Conservation (phyloP, 1,140 invertebrate species). For the Temnothorax longispinosus region DNA sequence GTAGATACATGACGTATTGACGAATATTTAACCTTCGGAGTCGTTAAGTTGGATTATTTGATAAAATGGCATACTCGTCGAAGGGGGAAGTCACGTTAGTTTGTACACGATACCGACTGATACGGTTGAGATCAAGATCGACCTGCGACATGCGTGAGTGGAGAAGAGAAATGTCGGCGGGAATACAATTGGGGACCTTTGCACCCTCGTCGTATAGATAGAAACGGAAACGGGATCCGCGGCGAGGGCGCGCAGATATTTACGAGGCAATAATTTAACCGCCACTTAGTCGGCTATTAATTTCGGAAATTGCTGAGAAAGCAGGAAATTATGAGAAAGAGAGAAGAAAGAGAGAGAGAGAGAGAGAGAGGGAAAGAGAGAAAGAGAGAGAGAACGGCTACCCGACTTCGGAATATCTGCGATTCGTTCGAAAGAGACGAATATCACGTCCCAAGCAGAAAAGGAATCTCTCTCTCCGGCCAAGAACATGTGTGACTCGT, state of each 20-base stretch:
- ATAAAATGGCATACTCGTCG: neutral
- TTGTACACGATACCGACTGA: conserved; percentile 14
- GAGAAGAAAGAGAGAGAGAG: neutral
- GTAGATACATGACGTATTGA: neutral
- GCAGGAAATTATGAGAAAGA: conserved; percentile 77
- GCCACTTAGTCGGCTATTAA: conserved; percentile 84
- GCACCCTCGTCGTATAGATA: conserved; percentile 70
- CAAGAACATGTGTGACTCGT: conserved; percentile 37
- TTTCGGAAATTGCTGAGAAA: conserved; percentile 83
- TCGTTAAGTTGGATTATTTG: conserved; percentile 46
- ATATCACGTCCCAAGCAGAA: conserved; percentile 11
- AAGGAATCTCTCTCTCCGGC: conserved; percentile 20
- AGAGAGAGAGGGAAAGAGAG: neutral
- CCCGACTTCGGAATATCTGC: conserved; percentile 36
- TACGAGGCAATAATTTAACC: conserved; percentile 85
- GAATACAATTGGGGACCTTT: conserved; percentile 69
- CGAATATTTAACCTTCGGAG: conserved; percentile 1
- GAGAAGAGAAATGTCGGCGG: conserved; percentile 47
- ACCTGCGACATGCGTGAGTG: conserved; percentile 31
- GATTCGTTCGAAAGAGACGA: conserved; percentile 27
- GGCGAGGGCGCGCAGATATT: conserved; percentile 80
- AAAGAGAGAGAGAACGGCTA: conserved; percentile 37
- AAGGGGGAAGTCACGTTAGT: neutral
- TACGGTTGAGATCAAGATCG: conserved; percentile 31
- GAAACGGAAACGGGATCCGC: conserved; percentile 72